phyloP scores from a whole-genome alignment of 2,797 vertebrate species.

The Oceanodroma leucorhoa region DNA sequence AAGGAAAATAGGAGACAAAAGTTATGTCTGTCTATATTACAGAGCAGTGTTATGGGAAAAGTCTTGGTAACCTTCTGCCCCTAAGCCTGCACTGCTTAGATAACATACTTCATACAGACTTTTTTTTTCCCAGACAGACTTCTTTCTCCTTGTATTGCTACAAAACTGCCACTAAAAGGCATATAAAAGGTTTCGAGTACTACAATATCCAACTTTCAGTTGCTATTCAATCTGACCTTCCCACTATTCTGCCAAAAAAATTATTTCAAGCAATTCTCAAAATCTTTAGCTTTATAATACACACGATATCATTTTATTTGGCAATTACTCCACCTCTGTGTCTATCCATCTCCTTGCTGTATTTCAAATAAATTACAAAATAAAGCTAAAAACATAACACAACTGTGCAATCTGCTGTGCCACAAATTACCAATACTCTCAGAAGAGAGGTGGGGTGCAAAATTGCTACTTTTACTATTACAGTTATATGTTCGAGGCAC shows the following conservation, averaged over 20 bases:
- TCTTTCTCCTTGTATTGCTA: not conserved
- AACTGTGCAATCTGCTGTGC: not conserved
- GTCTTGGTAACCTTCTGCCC: not conserved
- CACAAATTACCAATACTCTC: not conserved
- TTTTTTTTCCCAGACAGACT: not conserved
- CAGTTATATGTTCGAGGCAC: not conserved
- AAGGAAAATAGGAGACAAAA: not conserved
- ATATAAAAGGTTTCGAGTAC: not conserved
- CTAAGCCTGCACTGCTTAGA: not conserved
- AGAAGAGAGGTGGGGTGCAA: not conserved
- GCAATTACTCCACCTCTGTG: not conserved
- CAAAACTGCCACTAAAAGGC: not conserved
- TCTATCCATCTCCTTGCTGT: not conserved
- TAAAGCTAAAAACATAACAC: not conserved
- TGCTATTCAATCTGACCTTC: not conserved
- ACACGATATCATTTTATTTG: not conserved
- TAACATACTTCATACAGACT: not conserved
- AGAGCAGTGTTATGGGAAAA: not conserved
- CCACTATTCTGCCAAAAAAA: not conserved
- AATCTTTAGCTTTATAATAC: not conserved
- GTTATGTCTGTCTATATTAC: not conserved
- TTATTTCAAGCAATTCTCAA: not conserved
- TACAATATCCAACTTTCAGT: not conserved
- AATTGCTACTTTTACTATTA: not conserved
- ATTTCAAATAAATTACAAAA: not conserved